Evolutionary conservation across 2,888 invertebrate species (phyloP), one percentile per base, ranked within the genome.

Genomic region (Parnassius glacialis): DNA sequence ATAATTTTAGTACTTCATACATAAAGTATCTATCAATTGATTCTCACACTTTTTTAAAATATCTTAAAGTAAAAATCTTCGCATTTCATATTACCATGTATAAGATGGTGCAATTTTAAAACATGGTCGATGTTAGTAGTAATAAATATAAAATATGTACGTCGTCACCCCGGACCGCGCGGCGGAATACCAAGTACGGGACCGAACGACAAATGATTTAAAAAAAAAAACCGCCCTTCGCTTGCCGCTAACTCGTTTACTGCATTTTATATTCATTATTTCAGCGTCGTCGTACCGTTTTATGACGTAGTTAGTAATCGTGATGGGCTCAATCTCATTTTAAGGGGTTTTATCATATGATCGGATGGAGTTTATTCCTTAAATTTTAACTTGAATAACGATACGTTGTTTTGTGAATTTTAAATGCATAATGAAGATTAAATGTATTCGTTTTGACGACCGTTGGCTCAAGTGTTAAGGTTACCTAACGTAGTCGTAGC

Each of bases 141-240:
- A 84, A 85, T 89, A 88, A 87, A 88, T 85, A 85, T 87, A 85
- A 89, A 86, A 84, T 87, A 87, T 87, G 83, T 82, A 79, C 82
- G 79, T 76, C 76, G 73, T 62, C 74, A 70, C 68, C 70, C 62
- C 72, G 64, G 68, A 67, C 68, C 66, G 67, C 70, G 64, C 68
- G 64, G 67, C 74, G 79, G 89, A 80, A 90, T 90, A 86, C 86
- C 77, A 87, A 89, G 81, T 82, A 78, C 75, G 65, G 57, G 55
- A 58, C 67, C 66, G 57, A 55, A 57, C 67, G 63, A 77, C 79
- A 87, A 87, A 88, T 84, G 76, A 86, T 84, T 85, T 84, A 16
- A 16, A 16, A 78, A 78, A 81, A 83, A 83, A 78, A 74, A 72
- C 69, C 62, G 45, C 59, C 55, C 44, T 53, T 58, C 58, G n/a